phyloP scores from a whole-genome alignment of 2,113 vertebrate species.

The Mastomys natalensis region DNA sequence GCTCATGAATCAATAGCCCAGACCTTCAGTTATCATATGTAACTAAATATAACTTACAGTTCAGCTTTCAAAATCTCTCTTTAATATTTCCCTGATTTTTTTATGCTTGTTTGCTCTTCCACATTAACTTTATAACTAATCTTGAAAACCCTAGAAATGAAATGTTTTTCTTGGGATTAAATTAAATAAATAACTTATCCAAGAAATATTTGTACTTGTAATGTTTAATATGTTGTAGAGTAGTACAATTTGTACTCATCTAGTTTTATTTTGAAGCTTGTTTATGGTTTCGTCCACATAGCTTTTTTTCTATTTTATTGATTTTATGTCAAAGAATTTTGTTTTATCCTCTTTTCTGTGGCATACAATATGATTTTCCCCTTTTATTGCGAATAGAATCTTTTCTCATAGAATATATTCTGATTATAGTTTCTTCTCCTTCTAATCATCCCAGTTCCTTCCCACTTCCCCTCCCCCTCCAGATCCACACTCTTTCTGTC shows the following conservation, averaged over 20 bases:
- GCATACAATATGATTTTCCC: not conserved
- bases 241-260: not conserved
- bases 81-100: not conserved
- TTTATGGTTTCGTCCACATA: not conserved
- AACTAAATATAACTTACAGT: not conserved
- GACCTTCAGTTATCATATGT: not conserved
- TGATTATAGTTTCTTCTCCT: not conserved
- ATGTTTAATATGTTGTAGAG: not conserved
- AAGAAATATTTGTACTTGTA: not conserved
- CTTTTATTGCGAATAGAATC: not conserved
- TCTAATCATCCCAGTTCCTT: not conserved
- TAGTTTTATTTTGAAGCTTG: not conserved
- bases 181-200: not conserved
- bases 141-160: not conserved
- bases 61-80: not conserved
- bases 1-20: not conserved
- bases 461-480: no score
- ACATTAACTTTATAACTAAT: not conserved
- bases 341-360: not conserved
- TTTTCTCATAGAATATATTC: not conserved
- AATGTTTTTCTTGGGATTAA: not conserved
- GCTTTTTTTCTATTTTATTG: not conserved
- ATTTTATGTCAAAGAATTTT: not conserved
- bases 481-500: not conserved
- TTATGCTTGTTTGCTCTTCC: not conserved